Base-by-base conservation (phyloP, 2,113 vertebrate genomes). In the Nyctereutes procyonoides region DNA sequence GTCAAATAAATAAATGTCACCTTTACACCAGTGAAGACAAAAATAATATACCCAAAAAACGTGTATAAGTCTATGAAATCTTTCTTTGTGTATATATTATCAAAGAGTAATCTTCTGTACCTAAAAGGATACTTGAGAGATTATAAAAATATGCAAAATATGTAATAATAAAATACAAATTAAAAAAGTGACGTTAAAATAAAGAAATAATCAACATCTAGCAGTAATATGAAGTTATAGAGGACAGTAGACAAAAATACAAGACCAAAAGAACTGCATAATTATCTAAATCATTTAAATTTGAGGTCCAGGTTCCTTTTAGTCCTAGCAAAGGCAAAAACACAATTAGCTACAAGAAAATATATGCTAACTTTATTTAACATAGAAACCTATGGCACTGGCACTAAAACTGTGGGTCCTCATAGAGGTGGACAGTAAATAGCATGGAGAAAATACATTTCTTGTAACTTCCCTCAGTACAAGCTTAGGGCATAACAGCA, bases 251-350 rank as follows among this genome's bases (percentile, higher is more conserved):
- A 74, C 5, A 82, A 87, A 89, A 92, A 85, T 19, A 1, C 26
- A 96, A 81, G 26, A 87, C 89, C 20, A 85, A 65, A 92, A 92
- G 67, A 69, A 0, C 55, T 71, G 15, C 30, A 83, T 30, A 81
- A 85, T 94, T 83, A 60, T 26, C 83, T n/a, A 90, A 86, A 56
- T 94, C 30, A 76, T 87, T 94, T 90, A 83, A 90, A 81, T 71
- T 55, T 88, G 53, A 93, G 84, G 14, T 63, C 48, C 51, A 93
- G 22, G 38, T 89, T 81, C 28, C 83, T 93, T 69, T 93, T n/a
- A 51, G 28, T 15, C 7, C 48, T 56, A 67, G 4, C 26, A 67
- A 79, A 92, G 13, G 51, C 9, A 89, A 38, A 90, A 77, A 67
- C 51, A 93, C 32, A 2, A 35, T 82, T 82, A 86, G 8, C 48